Evolutionary conservation across 2,888 invertebrate genomes (phyloP).

Genomic region (Argyresthia goedartella): DNA sequence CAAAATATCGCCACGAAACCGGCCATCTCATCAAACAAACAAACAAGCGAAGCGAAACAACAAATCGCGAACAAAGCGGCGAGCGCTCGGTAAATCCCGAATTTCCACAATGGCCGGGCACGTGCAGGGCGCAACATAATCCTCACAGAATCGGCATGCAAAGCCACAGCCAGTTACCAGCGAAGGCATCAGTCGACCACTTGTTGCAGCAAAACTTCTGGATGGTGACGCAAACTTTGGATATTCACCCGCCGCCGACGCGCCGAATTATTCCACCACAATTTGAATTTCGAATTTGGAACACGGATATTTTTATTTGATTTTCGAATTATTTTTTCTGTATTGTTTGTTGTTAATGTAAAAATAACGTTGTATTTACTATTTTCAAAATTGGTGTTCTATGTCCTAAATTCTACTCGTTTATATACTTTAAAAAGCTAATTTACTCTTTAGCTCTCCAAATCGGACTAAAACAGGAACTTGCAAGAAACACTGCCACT

Average conservation of each 20-base stretch:
- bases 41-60: conserved; percentile 25
- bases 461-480: neutral
- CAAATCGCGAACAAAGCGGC: conserved; percentile 7
- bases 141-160: conserved; percentile 58
- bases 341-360: too few species aligned
- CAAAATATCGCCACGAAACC: conserved; percentile 5
- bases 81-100: conserved; percentile 26
- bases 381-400: neutral
- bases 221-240: conserved; percentile 34
- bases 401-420: neutral
- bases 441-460: neutral
- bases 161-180: conserved; percentile 62
- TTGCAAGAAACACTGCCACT: neutral
- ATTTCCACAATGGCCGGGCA: conserved; percentile 27
- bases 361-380: too few species aligned
- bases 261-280: conserved; percentile 23
- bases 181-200: conserved; percentile 60
- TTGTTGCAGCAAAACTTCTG: conserved; percentile 58
- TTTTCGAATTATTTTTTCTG: conserved; percentile 12
- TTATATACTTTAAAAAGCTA: neutral
- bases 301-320: neutral
- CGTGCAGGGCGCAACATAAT: conserved; percentile 40
- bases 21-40: conserved; percentile 21
- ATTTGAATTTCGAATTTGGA: conserved; percentile 7
- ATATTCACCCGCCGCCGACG: conserved; percentile 22